phyloP scores from a whole-genome alignment of 2,797 vertebrate genomes.

The Xyrichtys novacula region DNA sequence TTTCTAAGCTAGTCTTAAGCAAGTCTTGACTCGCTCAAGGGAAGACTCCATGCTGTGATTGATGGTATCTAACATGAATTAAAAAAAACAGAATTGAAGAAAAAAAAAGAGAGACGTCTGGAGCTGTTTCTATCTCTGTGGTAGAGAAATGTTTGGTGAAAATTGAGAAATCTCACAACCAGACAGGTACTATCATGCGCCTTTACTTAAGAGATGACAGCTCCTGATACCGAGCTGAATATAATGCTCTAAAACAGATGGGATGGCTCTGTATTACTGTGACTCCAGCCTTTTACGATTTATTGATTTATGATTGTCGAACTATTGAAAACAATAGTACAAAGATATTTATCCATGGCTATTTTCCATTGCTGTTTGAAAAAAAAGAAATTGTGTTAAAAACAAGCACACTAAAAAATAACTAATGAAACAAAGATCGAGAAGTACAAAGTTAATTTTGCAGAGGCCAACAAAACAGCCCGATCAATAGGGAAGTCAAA shows the following conservation, averaged over 20 bases:
- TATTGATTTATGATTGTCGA: background rate
- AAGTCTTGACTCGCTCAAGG: background rate
- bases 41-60: constrained; percentile 10
- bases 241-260: constrained; percentile 7
- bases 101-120: constrained; percentile 12
- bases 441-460: constrained; percentile 38
- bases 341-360: constrained; percentile 7
- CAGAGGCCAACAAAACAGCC: constrained; percentile 49
- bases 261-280: no score
- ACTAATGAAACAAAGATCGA: constrained; percentile 49
- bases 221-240: constrained; percentile 10
- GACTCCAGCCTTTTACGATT: background rate
- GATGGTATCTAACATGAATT: constrained; percentile 25
- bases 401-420: constrained; percentile 17
- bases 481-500: constrained; percentile 63
- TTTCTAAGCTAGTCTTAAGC: constrained; percentile 25
- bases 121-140: constrained; percentile 17
- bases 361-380: background rate
- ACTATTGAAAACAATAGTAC: background rate
- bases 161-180: constrained; percentile 32
- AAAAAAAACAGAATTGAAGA: constrained; percentile 20
- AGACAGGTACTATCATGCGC: constrained; percentile 19
- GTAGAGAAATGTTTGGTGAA: constrained; percentile 9
- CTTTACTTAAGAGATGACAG: constrained; percentile 24
- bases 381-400: constrained; percentile 38